Percentiles rank a stretch among this genome's conserved stretches.
phyloP scores from a whole-genome alignment of 2,888 invertebrate species.

The Cerastis leucographa region DNA sequence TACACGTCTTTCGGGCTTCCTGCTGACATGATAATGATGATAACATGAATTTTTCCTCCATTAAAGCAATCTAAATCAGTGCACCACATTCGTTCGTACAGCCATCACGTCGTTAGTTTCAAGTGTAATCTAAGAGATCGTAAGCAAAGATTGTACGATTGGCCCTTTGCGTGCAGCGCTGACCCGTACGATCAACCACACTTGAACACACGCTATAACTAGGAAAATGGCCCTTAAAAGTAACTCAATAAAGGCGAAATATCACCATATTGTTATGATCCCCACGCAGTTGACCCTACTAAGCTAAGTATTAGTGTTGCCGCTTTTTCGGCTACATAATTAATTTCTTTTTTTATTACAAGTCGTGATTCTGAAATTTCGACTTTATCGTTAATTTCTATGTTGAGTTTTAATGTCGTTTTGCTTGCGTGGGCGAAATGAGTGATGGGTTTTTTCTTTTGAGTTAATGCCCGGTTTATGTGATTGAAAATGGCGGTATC shows the following conservation, averaged over 20 bases:
- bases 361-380: constrained; percentile 56
- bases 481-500: not conserved
- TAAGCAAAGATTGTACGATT: constrained; percentile 80
- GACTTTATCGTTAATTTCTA: constrained; percentile 45
- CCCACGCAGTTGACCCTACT: not conserved
- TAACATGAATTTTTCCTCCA: not conserved
- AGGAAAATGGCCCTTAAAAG: not conserved
- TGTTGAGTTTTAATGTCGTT: constrained; percentile 29
- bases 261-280: not conserved
- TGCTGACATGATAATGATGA: not conserved
- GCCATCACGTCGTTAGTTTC: constrained; percentile 71
- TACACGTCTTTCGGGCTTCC: not conserved
- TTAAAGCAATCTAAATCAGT: not conserved
- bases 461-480: not conserved
- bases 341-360: constrained; percentile 63
- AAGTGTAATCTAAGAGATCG: constrained; percentile 81
- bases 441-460: constrained; percentile 27
- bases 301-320: constrained; percentile 43
- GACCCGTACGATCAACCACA: constrained; percentile 30
- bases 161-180: constrained; percentile 80
- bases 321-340: constrained; percentile 61
- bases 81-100: constrained; percentile 60
- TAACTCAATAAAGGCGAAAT: not conserved
- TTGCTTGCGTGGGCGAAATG: constrained; percentile 20
- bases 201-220: not conserved